Evolutionary conservation across 2,888 invertebrate genomes (phyloP).

Genomic region (Acanthosepion esculentum): DNA sequence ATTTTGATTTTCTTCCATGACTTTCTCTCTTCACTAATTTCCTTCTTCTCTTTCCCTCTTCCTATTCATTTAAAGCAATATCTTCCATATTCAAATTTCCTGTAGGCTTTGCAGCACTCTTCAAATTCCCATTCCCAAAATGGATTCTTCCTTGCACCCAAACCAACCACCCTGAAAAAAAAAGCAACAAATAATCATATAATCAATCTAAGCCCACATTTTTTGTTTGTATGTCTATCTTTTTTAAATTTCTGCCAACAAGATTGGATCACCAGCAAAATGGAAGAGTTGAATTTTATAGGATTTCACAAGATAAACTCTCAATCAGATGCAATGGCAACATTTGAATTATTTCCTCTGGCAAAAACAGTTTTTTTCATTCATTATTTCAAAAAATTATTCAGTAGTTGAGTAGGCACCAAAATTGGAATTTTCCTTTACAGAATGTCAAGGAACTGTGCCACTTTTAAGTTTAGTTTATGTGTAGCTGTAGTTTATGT

Average conservation of each 20-base stretch:
- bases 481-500: no score
- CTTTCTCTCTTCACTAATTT: background rate
- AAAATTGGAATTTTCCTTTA: background rate
- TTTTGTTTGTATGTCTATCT: background rate
- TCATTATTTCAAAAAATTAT: no score
- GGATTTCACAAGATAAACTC: background rate
- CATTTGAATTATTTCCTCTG: background rate
- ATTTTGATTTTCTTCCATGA: background rate
- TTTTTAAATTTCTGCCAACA: background rate
- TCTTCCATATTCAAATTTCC: background rate
- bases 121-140: background rate
- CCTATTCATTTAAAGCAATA: background rate
- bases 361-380: no score
- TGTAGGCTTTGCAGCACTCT: background rate
- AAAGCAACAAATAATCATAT: background rate
- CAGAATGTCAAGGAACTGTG: no score
- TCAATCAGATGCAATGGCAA: conserved; percentile 33
- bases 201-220: background rate
- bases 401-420: background rate
- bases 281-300: background rate
- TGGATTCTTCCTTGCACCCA: background rate
- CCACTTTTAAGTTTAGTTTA: no score
- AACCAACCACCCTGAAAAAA: background rate
- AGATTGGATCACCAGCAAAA: background rate
- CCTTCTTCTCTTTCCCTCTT: background rate